phyloP scores from a whole-genome alignment of 2,797 vertebrate genomes.

The Lophotriccus pileatus region DNA sequence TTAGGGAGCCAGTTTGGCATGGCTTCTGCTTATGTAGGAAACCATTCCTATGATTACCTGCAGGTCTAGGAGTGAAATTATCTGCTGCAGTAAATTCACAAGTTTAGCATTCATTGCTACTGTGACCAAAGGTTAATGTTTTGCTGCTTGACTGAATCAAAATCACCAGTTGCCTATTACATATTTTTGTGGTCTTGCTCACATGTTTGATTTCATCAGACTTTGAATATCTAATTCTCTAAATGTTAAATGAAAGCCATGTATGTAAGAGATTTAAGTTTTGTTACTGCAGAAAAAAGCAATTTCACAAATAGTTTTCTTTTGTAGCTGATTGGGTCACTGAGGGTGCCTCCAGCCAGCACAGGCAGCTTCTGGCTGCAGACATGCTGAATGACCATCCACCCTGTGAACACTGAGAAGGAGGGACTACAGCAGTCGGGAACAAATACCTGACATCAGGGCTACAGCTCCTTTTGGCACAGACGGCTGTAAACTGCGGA shows the following conservation, averaged over 20 bases:
- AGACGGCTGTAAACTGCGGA: background rate
- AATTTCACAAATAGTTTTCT: constrained; percentile 21
- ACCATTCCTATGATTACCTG: background rate
- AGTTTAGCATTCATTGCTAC: constrained; percentile 18
- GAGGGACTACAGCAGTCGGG: background rate
- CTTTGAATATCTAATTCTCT: background rate
- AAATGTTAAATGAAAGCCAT: constrained; percentile 2
- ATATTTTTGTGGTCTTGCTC: background rate
- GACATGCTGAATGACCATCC: background rate
- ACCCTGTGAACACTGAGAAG: background rate
- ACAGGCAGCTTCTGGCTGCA: background rate
- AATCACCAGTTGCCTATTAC: constrained; percentile 17
- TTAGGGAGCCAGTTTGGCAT: background rate
- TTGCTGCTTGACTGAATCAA: constrained; percentile 26
- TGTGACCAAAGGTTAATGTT: constrained; percentile 53
- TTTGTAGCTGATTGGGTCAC: background rate
- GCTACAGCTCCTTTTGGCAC: background rate
- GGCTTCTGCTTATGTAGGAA: background rate
- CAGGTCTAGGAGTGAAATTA: background rate
- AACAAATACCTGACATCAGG: background rate
- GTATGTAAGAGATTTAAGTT: background rate
- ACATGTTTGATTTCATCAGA: constrained; percentile 5
- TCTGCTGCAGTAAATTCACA: constrained; percentile 11
- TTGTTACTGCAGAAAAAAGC: constrained; percentile 25
- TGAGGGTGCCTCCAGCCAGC: background rate